These are phyloP conservation scores for Athalia cordata DNA, from an alignment of 2,888 invertebrate genomes.

Conservation along the genomic window DNA sequence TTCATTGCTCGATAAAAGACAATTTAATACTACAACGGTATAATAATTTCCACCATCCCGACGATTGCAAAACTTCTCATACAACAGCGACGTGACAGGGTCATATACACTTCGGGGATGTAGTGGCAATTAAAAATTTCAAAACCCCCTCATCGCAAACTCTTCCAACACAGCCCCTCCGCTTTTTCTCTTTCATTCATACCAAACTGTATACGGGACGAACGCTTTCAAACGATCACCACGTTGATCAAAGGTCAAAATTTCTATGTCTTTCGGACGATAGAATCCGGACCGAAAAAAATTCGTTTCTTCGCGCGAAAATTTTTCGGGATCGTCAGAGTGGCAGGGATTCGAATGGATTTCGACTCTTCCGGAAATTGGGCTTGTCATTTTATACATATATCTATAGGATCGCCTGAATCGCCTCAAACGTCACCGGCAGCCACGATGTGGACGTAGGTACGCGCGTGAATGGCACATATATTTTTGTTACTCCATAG, in stretches of 20 bases:
- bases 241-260: no score
- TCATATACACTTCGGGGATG: background rate
- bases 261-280: background rate
- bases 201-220: no score
- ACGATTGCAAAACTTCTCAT: background rate
- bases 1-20: constrained; percentile 20
- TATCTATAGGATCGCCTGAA: constrained; percentile 12
- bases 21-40: background rate
- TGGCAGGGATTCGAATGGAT: background rate
- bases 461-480: background rate
- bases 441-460: background rate
- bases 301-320: background rate
- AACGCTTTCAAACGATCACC: no score
- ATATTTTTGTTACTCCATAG: constrained; percentile 2
- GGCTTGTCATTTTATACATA: constrained; percentile 5
- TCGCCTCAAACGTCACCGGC: background rate
- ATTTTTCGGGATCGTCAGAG: background rate
- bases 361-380: constrained; percentile 25
- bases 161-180: background rate
- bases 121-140: constrained; percentile 30
- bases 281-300: background rate
- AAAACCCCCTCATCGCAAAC: background rate
- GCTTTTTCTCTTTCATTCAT: background rate
- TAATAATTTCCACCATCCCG: constrained; percentile 3
- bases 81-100: background rate